Percentiles rank a stretch among this genome's conserved stretches.
phyloP scores from a whole-genome alignment of 2,797 vertebrate species.

The Acropternis orthonyx region DNA sequence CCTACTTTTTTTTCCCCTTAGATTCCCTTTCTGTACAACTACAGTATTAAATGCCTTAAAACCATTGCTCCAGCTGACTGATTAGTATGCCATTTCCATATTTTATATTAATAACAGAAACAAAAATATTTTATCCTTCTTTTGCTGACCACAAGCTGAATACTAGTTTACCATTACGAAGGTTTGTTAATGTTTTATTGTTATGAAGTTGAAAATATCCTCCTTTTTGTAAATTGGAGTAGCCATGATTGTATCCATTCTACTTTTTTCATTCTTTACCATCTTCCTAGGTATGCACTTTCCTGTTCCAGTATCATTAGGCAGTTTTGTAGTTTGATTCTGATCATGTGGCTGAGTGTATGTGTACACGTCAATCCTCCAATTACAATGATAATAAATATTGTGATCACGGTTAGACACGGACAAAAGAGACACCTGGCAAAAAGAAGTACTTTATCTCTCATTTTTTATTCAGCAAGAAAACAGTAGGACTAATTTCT shows the following conservation, averaged over 20 bases:
- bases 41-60: not conserved
- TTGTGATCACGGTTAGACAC: not conserved
- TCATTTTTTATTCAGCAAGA: not conserved
- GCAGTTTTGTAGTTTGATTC: not conserved
- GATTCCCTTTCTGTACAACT: not conserved
- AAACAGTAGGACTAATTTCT: not conserved
- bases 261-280: not conserved
- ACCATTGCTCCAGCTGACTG: not conserved
- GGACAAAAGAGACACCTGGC: not conserved
- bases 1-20: fast-evolving
- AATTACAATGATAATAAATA: not conserved
- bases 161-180: not conserved
- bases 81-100: not conserved
- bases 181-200: not conserved
- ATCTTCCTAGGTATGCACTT: not conserved
- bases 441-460: not conserved
- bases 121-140: not conserved
- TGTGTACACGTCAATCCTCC: not conserved
- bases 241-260: not conserved
- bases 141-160: not conserved
- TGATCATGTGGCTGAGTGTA: not conserved
- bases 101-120: not conserved
- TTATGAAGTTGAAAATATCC: not conserved
- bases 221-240: not conserved
- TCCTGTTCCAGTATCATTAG: not conserved